A percentile compares a stretch with the other conserved stretches of the same genome.
Evolutionary conservation across 2,797 vertebrate species (phyloP).

Genomic region (Danio jaintianensis): DNA sequence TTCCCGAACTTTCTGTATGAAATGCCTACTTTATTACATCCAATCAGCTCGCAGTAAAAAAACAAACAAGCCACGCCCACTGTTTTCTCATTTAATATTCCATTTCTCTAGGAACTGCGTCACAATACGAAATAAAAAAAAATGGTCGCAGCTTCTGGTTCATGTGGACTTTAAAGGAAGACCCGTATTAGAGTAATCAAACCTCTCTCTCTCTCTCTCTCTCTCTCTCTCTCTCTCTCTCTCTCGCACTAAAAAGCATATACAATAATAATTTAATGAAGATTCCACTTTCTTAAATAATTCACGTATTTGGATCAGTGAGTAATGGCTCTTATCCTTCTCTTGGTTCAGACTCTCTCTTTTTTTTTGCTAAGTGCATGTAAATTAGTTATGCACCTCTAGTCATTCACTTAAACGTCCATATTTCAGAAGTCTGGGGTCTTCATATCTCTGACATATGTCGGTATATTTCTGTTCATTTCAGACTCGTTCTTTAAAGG

Average conservation of each 20-base stretch:
- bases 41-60: no score
- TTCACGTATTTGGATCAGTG: constrained; percentile 45
- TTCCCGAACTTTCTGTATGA: no score
- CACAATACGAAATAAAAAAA: no score
- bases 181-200: constrained; percentile 1
- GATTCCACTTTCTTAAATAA: constrained; percentile 51
- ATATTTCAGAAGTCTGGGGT: constrained; percentile 26
- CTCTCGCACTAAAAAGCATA: neutral
- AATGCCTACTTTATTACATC: no score
- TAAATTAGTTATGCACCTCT: constrained; percentile 35
- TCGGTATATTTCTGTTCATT: constrained; percentile 14
- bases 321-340: constrained; percentile 25
- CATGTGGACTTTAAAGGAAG: neutral
- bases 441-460: constrained; percentile 8
- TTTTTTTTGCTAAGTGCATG: constrained; percentile 41
- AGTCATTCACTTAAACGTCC: constrained; percentile 32
- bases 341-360: constrained; percentile 20
- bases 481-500: neutral
- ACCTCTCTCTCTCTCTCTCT: neutral
- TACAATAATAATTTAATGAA: constrained; percentile 55
- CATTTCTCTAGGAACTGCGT: neutral
- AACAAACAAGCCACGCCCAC: no score
- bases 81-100: neutral
- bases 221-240: constrained; percentile 10
- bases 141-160: no score